Evolutionary conservation across 2,888 invertebrate species (phyloP).

Genomic region (Eledone cirrhosa): DNA sequence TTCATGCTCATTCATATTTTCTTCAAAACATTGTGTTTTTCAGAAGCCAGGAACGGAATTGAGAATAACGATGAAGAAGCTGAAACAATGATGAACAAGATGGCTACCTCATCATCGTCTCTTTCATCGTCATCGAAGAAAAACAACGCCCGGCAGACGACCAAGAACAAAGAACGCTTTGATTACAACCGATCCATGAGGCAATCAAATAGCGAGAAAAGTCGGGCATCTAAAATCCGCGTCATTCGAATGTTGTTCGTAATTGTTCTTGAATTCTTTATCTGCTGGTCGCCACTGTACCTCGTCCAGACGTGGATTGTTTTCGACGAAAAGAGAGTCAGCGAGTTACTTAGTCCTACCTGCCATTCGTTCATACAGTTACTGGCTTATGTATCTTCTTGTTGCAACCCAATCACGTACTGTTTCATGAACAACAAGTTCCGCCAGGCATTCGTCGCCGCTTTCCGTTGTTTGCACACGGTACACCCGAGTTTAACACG

Average conservation of each 20-base stretch:
- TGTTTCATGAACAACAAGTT: constrained; percentile 91
- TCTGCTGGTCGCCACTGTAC: constrained; percentile 90
- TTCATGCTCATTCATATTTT: too few relatives aligned
- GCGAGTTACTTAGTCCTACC: constrained; percentile 33
- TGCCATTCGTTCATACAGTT: constrained; percentile 77
- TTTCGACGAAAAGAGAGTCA: constrained; percentile 76
- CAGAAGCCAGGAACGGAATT: constrained; percentile 17
- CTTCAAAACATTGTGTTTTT: neutral
- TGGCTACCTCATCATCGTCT: neutral
- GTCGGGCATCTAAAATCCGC: constrained; percentile 71
- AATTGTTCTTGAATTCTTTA: constrained; percentile 86
- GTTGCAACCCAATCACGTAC: constrained; percentile 88
- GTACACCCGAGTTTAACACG: constrained; percentile 39
- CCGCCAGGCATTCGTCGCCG: constrained; percentile 78
- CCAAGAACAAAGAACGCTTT: constrained; percentile 9
- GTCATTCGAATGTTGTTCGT: constrained; percentile 81
- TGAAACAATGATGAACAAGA: too few relatives aligned
- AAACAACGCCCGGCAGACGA: neutral
- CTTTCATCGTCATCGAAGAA: neutral
- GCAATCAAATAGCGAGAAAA: constrained; percentile 52
- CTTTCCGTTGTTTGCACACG: constrained; percentile 74
- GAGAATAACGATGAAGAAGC: neutral
- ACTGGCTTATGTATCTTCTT: constrained; percentile 81
- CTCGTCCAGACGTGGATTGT: constrained; percentile 80
- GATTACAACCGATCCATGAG: constrained; percentile 45